Evolutionary conservation across 2,888 invertebrate species (phyloP).

Genomic region (Lottia gigantea): DNA sequence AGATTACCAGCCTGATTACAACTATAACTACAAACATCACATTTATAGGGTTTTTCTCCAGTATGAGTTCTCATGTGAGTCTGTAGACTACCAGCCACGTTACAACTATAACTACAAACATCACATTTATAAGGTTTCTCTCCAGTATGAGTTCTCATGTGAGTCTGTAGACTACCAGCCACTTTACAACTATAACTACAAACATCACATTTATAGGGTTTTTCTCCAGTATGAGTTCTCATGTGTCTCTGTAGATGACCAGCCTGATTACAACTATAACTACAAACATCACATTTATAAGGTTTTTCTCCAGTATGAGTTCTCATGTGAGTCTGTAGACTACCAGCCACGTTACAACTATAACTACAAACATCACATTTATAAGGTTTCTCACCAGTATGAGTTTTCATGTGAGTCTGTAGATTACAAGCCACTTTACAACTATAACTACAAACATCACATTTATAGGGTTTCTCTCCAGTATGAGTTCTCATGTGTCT

Average conservation of each 20-base stretch:
- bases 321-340: background rate
- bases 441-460: conserved; percentile 25
- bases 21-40: conserved; percentile 15
- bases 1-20: conserved; percentile 10
- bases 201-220: conserved; percentile 8
- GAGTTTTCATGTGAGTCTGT: conserved; percentile 9
- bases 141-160: conserved; percentile 19
- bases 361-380: conserved; percentile 2
- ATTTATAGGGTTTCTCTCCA: conserved; percentile 19
- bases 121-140: conserved; percentile 16
- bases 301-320: background rate
- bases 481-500: conserved; percentile 24
- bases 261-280: background rate
- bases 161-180: background rate
- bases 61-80: conserved; percentile 14
- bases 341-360: background rate
- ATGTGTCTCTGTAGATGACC: background rate
- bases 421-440: conserved; percentile 9
- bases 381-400: background rate
- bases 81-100: background rate
- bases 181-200: conserved; percentile 12
- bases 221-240: conserved; percentile 10
- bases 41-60: conserved; percentile 16
- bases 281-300: background rate
- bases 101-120: conserved; percentile 6